phyloP scores from a whole-genome alignment of 1,140 invertebrate genomes.

The Polypedilum vanderplanki region DNA sequence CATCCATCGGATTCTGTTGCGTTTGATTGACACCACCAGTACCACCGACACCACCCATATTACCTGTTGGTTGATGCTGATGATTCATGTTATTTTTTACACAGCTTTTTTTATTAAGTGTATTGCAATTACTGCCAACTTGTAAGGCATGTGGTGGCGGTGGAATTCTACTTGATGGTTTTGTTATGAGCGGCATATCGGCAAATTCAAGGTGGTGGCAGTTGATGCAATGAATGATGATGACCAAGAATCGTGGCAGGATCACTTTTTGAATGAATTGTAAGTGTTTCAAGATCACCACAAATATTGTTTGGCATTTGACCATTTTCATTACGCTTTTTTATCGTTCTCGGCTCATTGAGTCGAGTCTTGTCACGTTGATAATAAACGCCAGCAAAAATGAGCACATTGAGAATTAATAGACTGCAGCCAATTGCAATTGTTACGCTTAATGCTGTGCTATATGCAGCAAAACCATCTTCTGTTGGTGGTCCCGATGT shows the following conservation, averaged over 20 bases:
- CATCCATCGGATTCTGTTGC: constrained; percentile 54
- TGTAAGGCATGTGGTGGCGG: constrained; percentile 57
- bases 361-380: constrained; percentile 59
- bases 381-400: constrained; percentile 81
- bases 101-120: constrained; percentile 56
- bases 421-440: constrained; percentile 83
- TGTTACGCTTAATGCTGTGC: constrained; percentile 75
- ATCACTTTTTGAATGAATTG: constrained; percentile 58
- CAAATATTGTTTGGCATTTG: constrained; percentile 79
- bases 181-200: constrained; percentile 67
- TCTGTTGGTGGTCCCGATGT: constrained; percentile 45
- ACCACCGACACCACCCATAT: constrained; percentile 37
- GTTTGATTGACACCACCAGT: constrained; percentile 35
- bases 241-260: constrained; percentile 58
- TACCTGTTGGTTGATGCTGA: constrained; percentile 48
- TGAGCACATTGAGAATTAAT: constrained; percentile 75
- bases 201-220: constrained; percentile 71
- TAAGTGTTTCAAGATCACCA: constrained; percentile 64
- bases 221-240: constrained; percentile 62
- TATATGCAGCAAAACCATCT: constrained; percentile 71
- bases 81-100: constrained; percentile 43
- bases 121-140: constrained; percentile 53
- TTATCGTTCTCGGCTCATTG: constrained; percentile 47
- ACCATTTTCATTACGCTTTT: constrained; percentile 71
- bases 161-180: constrained; percentile 54